Evolutionary conservation across 2,888 invertebrate species (phyloP).

Genomic region (Seladonia tumulorum): DNA sequence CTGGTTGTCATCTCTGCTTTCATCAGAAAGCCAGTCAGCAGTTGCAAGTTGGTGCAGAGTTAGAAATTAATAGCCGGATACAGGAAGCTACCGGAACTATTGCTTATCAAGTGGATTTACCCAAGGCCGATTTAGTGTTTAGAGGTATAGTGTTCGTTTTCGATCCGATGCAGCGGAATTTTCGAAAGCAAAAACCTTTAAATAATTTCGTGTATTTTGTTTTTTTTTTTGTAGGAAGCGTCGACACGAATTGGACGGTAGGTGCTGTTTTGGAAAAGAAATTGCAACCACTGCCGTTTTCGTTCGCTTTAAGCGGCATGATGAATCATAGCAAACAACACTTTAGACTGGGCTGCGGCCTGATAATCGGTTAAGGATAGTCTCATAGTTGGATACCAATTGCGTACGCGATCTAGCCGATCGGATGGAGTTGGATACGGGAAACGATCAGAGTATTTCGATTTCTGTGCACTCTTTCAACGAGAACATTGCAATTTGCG

Average conservation of each 20-base stretch:
- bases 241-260: conserved; percentile 97
- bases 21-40: conserved; percentile 97
- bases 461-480: conserved; percentile 26
- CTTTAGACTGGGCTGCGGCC: conserved; percentile 96
- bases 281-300: conserved; percentile 96
- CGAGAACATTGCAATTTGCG: conserved; percentile 58
- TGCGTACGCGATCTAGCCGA: conserved; percentile 45
- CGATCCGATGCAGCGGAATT: not conserved
- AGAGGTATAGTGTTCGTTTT: conserved; percentile 89
- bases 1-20: conserved; percentile 95
- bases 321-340: conserved; percentile 96
- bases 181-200: not conserved
- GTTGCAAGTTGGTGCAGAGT: conserved; percentile 96
- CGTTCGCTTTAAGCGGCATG: conserved; percentile 95
- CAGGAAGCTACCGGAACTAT: conserved; percentile 96
- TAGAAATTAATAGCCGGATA: conserved; percentile 95
- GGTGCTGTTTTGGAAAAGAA: conserved; percentile 98
- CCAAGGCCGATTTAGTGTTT: conserved; percentile 96
- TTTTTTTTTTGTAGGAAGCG: conserved; percentile 88
- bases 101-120: conserved; percentile 97
- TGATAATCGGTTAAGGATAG: conserved; percentile 93
- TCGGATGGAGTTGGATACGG: conserved; percentile 33
- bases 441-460: conserved; percentile 39
- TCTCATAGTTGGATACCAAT: conserved; percentile 11
- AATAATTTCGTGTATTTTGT: not conserved